phyloP scores from a whole-genome alignment of 2,888 invertebrate species.

The Aporophyla lueneburgensis region DNA sequence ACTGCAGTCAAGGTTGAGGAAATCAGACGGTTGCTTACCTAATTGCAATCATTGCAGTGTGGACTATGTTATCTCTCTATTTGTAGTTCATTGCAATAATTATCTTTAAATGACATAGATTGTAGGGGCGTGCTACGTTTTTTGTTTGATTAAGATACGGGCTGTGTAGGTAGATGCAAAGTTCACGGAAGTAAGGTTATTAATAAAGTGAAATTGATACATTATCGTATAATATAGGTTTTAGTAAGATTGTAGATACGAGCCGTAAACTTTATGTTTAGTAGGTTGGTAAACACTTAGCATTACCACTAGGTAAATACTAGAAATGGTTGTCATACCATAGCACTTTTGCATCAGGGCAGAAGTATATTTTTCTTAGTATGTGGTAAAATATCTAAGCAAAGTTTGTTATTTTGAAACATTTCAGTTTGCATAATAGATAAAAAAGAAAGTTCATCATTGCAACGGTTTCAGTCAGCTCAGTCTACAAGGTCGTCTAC shows the following conservation, averaged over 20 bases:
- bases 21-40: conserved; percentile 60
- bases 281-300: background rate
- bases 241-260: background rate
- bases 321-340: background rate
- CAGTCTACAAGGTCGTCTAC: conserved; percentile 1
- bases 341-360: background rate
- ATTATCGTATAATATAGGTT: background rate
- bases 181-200: conserved; percentile 26
- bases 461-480: conserved; percentile 5
- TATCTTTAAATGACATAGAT: conserved; percentile 29
- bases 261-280: background rate
- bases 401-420: background rate
- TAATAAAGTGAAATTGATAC: conserved; percentile 20
- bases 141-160: conserved; percentile 22
- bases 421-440: too few relatives aligned
- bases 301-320: background rate
- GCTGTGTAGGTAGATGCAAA: conserved; percentile 12
- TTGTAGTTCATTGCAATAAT: conserved; percentile 38
- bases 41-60: conserved; percentile 49
- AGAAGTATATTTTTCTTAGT: too few relatives aligned
- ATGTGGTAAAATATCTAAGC: background rate
- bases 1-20: conserved; percentile 64
- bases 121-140: conserved; percentile 15
- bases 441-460: conserved; percentile 5
- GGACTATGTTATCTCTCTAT: conserved; percentile 49